Evolutionary conservation across 2,888 invertebrate genomes (phyloP).

Genomic region (Aleiodes testaceus): DNA sequence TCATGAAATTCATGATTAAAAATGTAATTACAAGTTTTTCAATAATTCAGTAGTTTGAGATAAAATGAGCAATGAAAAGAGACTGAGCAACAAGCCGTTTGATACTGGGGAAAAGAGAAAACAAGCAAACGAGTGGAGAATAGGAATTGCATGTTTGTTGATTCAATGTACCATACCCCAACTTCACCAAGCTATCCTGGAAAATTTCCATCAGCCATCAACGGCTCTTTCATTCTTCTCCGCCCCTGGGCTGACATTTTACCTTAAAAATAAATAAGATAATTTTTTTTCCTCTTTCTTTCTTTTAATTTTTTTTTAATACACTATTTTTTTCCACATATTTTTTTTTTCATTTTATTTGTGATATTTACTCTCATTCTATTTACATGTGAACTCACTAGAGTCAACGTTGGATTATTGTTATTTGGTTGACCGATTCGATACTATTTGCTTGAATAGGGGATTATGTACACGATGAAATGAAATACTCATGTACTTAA

Average conservation of each 20-base stretch:
- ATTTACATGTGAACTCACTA: no score
- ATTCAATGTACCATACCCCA: constrained; percentile 18
- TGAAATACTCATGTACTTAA: background rate
- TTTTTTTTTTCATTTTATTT: no score
- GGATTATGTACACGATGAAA: background rate
- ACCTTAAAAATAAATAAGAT: no score
- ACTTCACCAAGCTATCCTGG: background rate
- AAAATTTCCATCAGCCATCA: background rate
- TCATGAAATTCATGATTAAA: no score
- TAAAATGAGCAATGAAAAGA: no score
- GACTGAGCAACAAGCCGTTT: background rate
- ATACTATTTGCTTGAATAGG: background rate
- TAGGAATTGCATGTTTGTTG: constrained; percentile 23
- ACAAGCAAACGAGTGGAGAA: background rate
- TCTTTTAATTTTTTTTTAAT: no score
- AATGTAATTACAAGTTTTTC: no score
- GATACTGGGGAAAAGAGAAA: background rate
- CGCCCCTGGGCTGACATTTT: background rate
- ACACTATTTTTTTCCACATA: no score
- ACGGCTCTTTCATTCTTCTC: background rate
- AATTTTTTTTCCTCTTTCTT: no score
- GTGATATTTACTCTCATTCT: no score
- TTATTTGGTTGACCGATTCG: constrained; percentile 10
- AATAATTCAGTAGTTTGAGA: no score
- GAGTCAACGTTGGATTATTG: background rate